phyloP scores from a whole-genome alignment of 1,140 invertebrate genomes.

The Ceratina calcarata region DNA sequence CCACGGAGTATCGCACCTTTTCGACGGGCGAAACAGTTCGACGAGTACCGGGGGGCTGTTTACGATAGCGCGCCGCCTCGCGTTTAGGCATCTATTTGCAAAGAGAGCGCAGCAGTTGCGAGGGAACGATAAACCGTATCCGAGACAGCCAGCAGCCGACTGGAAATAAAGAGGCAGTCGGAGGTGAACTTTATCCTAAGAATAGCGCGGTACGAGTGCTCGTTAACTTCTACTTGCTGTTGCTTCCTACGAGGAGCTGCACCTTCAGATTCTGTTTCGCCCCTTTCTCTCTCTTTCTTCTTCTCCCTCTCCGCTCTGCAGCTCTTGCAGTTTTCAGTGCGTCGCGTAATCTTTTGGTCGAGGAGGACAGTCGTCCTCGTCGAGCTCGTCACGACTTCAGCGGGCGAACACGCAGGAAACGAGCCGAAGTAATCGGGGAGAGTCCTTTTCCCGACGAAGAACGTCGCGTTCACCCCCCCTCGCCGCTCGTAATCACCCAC shows the following conservation, averaged over 20 bases:
- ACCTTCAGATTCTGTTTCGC: not conserved
- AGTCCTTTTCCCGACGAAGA: too few relatives aligned
- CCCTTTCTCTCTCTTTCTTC: not conserved
- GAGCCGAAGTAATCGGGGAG: not conserved
- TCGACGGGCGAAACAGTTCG: not conserved
- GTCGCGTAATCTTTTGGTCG: not conserved
- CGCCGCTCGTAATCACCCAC: not conserved
- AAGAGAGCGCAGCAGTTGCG: slow-evolving; percentile 17
- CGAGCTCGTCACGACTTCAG: not conserved
- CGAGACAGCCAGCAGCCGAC: slow-evolving; percentile 28
- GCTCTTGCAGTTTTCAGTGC: not conserved
- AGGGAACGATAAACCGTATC: slow-evolving; percentile 39
- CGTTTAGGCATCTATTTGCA: slow-evolving; percentile 40
- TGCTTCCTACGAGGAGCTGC: slow-evolving; percentile 4
- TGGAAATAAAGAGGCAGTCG: slow-evolving; percentile 50
- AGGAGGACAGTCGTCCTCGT: not conserved
- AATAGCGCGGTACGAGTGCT: slow-evolving; percentile 30
- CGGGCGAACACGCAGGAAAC: not conserved
- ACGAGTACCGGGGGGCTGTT: not conserved
- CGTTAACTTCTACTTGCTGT: slow-evolving; percentile 30
- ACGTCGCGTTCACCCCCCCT: too few relatives aligned
- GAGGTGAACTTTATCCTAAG: slow-evolving; percentile 41
- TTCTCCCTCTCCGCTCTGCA: not conserved
- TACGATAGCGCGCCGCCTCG: slow-evolving; percentile 22
- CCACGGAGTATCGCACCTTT: slow-evolving; percentile 20